Conservation (phyloP, 2,797 vertebrate genomes). For the Cynodonichthys magdalenae region DNA sequence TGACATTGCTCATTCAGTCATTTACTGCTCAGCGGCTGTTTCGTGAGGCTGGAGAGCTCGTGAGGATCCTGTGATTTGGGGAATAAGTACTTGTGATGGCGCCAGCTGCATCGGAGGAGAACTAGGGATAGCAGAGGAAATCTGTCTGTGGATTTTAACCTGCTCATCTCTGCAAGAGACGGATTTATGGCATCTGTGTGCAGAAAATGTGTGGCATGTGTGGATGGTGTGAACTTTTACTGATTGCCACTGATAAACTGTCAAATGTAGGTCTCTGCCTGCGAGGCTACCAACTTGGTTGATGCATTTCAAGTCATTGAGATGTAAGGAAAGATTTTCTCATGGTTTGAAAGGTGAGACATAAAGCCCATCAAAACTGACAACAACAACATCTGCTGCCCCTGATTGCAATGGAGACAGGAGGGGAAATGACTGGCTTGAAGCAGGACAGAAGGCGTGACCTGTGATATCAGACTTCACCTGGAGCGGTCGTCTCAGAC, state of each 20-base stretch:
- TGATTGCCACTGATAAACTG: slow-evolving; percentile 8
- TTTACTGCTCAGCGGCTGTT: slow-evolving; percentile 45
- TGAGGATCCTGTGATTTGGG: slow-evolving; percentile 49
- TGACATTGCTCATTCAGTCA: slow-evolving; percentile 55
- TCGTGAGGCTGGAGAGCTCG: slow-evolving; percentile 49
- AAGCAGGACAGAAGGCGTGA: slow-evolving; percentile 28
- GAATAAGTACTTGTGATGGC: slow-evolving; percentile 38
- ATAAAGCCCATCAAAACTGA: slow-evolving; percentile 36
- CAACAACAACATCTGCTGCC: slow-evolving; percentile 47
- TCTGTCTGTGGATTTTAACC: slow-evolving; percentile 34
- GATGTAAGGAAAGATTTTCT: slow-evolving; percentile 27
- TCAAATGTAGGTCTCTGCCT: slow-evolving; percentile 18
- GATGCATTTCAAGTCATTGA: slow-evolving; percentile 19
- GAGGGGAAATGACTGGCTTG: slow-evolving; percentile 24
- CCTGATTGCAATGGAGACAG: slow-evolving; percentile 40
- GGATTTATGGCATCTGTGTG: slow-evolving; percentile 40
- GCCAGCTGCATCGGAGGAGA: slow-evolving; percentile 33
- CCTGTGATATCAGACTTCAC: slow-evolving; percentile 62
- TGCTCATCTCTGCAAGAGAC: slow-evolving; percentile 9
- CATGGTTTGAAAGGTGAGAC: slow-evolving; percentile 23
- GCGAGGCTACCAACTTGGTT: slow-evolving; percentile 11
- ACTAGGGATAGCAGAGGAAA: slow-evolving; percentile 18
- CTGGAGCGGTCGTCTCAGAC: slow-evolving; percentile 44
- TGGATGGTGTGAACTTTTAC: slow-evolving; percentile 14
- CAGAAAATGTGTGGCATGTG: slow-evolving; percentile 23